A percentile compares a stretch with the other conserved stretches of the same genome.
phyloP scores from a whole-genome alignment of 2,113 vertebrate genomes.

The Proterorhinus semilunaris region DNA sequence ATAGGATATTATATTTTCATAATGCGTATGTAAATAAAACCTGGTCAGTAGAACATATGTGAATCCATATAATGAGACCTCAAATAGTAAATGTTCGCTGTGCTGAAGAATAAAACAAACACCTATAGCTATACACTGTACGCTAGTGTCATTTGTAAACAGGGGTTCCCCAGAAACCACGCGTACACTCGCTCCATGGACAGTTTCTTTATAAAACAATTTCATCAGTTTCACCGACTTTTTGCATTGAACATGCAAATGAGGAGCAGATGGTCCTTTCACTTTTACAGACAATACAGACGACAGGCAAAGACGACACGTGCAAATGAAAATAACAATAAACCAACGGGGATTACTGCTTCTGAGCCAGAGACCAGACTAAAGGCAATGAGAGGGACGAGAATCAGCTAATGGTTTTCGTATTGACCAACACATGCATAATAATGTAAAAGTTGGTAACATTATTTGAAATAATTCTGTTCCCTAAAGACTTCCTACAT shows the following conservation, averaged over 20 bases:
- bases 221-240: conserved; percentile 17
- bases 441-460: no score
- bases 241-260: conserved; percentile 39
- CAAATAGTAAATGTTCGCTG: no score
- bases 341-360: neutral
- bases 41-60: no score
- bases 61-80: no score
- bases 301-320: conserved; percentile 14
- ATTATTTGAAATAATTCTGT: no score
- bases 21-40: no score
- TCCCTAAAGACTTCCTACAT: no score
- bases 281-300: conserved; percentile 17
- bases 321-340: conserved; percentile 1
- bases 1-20: no score
- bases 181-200: conserved; percentile 13
- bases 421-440: neutral
- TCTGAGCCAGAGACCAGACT: neutral
- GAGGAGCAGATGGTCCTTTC: conserved; percentile 18
- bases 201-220: conserved; percentile 4
- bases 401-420: neutral
- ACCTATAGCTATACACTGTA: no score
- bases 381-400: neutral
- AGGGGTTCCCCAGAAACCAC: neutral
- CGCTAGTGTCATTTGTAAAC: neutral
- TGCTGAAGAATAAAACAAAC: no score